A percentile compares a stretch with the other conserved stretches of the same genome.
These are phyloP conservation scores for Eubasilissa regina DNA, from an alignment of 1,140 invertebrate species.

Conservation along the genomic window DNA sequence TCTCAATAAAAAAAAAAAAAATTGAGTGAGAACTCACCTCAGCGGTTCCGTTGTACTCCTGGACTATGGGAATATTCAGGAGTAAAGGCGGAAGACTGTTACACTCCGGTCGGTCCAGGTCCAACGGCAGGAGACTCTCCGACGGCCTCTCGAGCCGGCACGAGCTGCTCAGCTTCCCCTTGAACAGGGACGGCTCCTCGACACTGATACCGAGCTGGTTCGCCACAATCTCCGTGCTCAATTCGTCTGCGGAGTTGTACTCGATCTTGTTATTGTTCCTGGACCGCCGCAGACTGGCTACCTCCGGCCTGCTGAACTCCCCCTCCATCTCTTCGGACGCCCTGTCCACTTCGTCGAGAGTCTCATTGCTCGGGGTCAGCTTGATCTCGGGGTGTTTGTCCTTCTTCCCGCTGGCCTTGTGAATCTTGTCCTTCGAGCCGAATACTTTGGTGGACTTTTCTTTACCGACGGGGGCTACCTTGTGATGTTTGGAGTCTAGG, in stretches of 20 bases:
- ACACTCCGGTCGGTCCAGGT: constrained; percentile 49
- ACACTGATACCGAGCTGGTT: background rate
- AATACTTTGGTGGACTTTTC: constrained; percentile 69
- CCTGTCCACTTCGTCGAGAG: constrained; percentile 48
- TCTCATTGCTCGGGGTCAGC: constrained; percentile 52
- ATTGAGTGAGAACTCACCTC: constrained; percentile 32
- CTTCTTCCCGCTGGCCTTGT: constrained; percentile 69
- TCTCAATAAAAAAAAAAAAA: too few species aligned
- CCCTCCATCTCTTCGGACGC: constrained; percentile 43
- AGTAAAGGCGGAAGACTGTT: constrained; percentile 55
- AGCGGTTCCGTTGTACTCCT: constrained; percentile 46
- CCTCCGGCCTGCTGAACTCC: constrained; percentile 29
- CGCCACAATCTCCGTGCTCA: background rate
- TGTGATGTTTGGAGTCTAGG: constrained; percentile 72
- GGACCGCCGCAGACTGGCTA: constrained; percentile 49
- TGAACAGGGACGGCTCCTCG: constrained; percentile 15
- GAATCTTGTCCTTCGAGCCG: constrained; percentile 70
- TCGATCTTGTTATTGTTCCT: constrained; percentile 58
- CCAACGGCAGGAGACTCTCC: constrained; percentile 19
- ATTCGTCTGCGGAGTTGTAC: constrained; percentile 51
- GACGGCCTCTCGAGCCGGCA: constrained; percentile 38
- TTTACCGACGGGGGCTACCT: constrained; percentile 70
- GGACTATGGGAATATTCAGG: constrained; percentile 35
- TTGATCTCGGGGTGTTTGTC: constrained; percentile 56
- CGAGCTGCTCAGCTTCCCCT: constrained; percentile 27